Percentiles rank a stretch among this genome's conserved stretches.
Evolutionary conservation across 2,113 vertebrate species (phyloP).

Genomic region (Lipophrys pholis): DNA sequence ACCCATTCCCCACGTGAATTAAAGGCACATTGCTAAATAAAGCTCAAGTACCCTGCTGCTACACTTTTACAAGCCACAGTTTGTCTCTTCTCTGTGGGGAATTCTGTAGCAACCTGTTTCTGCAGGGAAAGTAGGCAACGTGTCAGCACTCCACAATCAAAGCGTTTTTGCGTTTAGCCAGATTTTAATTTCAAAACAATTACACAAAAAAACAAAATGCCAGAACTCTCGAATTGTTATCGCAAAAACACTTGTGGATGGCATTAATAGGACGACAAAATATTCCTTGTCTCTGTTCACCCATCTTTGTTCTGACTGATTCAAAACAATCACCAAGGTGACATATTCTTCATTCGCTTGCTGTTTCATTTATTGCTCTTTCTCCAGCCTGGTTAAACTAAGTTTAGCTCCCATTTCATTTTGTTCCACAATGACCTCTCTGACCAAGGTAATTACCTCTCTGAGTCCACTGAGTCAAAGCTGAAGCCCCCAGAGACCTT

Average conservation of each 20-base stretch:
- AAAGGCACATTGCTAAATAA: constrained; percentile 80
- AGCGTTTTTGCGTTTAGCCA: constrained; percentile 32
- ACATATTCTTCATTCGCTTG: not conserved
- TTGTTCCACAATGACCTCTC: constrained; percentile 63
- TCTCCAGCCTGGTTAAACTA: constrained; percentile 31
- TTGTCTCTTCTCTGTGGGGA: constrained; percentile 69
- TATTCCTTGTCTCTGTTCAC: constrained; percentile 7
- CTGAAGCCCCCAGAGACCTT: constrained; percentile 67
- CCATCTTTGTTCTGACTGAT: constrained; percentile 19
- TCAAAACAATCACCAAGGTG: constrained; percentile 8
- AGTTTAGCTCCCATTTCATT: constrained; percentile 66
- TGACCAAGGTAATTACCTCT: constrained; percentile 77
- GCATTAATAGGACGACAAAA: constrained; percentile 37
- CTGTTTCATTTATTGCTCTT: constrained; percentile 31
- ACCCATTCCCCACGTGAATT: constrained; percentile 76
- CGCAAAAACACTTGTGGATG: constrained; percentile 55
- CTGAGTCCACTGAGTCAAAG: constrained; percentile 59
- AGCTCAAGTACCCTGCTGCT: constrained; percentile 71
- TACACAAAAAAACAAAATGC: constrained; percentile 22
- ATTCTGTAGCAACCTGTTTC: constrained; percentile 72
- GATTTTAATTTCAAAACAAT: constrained; percentile 64
- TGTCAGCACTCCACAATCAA: constrained; percentile 60
- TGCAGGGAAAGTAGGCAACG: constrained; percentile 48
- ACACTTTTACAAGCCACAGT: constrained; percentile 59
- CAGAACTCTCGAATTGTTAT: constrained; percentile 46